Evolutionary conservation across 37 sponge, comb jelly and placozoan genomes (phyloP).

Genomic region (Cliona cf. orientalis): DNA sequence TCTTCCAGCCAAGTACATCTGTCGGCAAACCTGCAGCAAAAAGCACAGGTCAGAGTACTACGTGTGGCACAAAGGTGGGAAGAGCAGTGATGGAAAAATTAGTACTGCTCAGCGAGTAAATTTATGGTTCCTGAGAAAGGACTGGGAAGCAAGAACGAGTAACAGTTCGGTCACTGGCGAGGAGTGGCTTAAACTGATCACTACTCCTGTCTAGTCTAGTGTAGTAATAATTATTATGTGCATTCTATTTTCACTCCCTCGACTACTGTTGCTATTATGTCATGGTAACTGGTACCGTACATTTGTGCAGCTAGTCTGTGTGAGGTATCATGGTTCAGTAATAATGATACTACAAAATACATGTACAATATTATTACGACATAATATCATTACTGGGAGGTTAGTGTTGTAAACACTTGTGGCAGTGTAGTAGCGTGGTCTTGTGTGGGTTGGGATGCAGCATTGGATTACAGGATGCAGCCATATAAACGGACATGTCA

Average conservation of each 20-base stretch:
- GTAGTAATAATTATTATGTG: neutral
- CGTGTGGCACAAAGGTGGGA: slow-evolving; percentile 30
- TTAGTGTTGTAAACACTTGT: no score
- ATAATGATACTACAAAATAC: no score
- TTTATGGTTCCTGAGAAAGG: slow-evolving; percentile 18
- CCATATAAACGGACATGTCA: no score
- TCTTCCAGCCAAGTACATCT: slow-evolving; percentile 1
- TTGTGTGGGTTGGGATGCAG: no score
- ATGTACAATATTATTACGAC: no score
- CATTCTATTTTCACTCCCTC: neutral
- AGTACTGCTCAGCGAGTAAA: neutral
- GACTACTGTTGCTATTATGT: no score
- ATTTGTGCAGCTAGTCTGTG: no score
- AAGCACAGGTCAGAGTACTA: neutral
- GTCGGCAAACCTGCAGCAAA: slow-evolving; percentile 7
- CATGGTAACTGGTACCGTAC: no score
- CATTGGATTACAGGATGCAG: no score
- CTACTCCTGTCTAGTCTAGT: neutral
- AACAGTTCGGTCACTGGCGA: neutral
- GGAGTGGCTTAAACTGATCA: slow-evolving; percentile 6
- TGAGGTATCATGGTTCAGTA: no score
- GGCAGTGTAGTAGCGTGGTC: no score
- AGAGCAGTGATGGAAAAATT: slow-evolving; percentile 6
- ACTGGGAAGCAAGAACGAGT: neutral
- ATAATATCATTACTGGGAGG: no score